Evolutionary conservation across 2,888 invertebrate species (phyloP), one percentile per base, ranked within the genome.

Genomic region (Agrotis segetum): DNA sequence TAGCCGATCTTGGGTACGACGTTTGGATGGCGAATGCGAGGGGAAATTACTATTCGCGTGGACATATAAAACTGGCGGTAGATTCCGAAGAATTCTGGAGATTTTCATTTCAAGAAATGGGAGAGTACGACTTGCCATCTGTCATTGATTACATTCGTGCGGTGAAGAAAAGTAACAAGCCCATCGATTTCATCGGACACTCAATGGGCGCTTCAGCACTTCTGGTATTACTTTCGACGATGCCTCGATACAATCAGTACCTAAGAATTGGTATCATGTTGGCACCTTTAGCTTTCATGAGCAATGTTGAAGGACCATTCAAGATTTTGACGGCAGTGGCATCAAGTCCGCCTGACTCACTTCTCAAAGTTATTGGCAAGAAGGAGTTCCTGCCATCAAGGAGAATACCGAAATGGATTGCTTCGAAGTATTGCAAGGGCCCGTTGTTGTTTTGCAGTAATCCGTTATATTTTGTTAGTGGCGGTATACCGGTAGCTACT

Each of bases 21-120:
- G 96, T 97, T 3, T 98, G 95, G 98, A 96, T 93, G 96, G 92
- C 93, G 14, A 97, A 97, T 60, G 91, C 93, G 0, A 90, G 94
- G 87, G 95, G 95, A 1, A 95, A 93, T 74, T 89, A 89, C 73
- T 95, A 94, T 76, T 95, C 94, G 0, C 89, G 92, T 53, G 90
- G 89, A 7, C 94, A 94, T 76, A 67, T 84, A 3, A 72, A 83
- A 16, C 81, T 82, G 66, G 82, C 85, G 11, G 74, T 88, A 0
- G 86, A 91, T 46, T 87, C 88, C 3, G 61, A 74, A 2, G 81
- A 86, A 9, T 95, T 87, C 76, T 95, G 95, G 94, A 88, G 87
- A 7, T 95, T 95, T 71, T 90, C 92, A 6, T 95, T 89, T 86
- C 91, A 94, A 74, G 92, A 95, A 90, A 92, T 95, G 80, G 94